Base-by-base conservation (phyloP, 2,888 invertebrate genomes). In the Thelaira solivaga region DNA sequence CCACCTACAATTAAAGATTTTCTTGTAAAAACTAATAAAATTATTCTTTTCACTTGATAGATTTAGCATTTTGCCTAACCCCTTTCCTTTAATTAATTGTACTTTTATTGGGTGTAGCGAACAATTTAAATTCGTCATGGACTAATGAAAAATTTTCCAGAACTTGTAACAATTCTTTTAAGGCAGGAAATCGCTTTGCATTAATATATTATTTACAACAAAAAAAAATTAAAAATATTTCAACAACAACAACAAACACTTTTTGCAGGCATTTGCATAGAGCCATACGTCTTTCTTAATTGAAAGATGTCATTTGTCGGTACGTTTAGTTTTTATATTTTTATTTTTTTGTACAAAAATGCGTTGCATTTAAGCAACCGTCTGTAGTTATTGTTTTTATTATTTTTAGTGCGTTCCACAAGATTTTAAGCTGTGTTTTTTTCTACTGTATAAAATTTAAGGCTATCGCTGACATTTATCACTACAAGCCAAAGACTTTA, bases 261-360 rank as follows among this genome's bases (percentile, higher is more conserved):
- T 31, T 8, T 10, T 31, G 31, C 8, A 53, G 43, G 10, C n/a
- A 18, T 16, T 43, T 13, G 26, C 31, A 53, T 26, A 29, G 10
- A 22, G 13, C 51, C 45, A 47, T 61, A 49, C 57, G 39, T 55
- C 61, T 76, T 65, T 64, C 59, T 75, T 83, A 82, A 83, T 82
- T 83, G 82, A 82, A 83, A 81, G 81, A 82, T 76, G 82, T 83
- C 83, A 83, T 80, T 82, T 82, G 82, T 80, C 80, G 81, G 73
- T 62, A 53, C 31, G 51, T 76, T 65, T 22, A 34, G n/a, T n/a
- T n/a, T n/a, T n/a, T n/a, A n/a, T n/a, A n/a, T n/a, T n/a, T n/a
- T n/a, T n/a, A n/a, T n/a, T n/a, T 45, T 41, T 39, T 24, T 51
- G 6, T 41, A 41, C 24, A 22, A 51, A 61, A 41, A 22, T 71